Conservation (phyloP, 2,797 vertebrate genomes). For the Momotus momota region DNA sequence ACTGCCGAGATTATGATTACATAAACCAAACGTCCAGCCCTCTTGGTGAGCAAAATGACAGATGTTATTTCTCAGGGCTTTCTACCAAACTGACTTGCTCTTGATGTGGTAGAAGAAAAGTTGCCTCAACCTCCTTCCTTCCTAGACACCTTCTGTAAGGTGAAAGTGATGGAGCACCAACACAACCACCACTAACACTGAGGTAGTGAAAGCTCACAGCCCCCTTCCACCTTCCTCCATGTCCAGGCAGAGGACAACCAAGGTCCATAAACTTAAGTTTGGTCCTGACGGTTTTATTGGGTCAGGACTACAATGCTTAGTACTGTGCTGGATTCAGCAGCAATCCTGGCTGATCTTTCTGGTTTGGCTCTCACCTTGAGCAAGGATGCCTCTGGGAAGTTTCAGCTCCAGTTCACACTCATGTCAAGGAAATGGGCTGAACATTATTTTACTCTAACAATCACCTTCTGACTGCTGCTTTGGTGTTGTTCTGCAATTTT, state of each 20-base stretch:
- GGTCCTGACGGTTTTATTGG: background rate
- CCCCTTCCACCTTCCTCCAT: background rate
- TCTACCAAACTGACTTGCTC: background rate
- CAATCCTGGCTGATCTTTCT: background rate
- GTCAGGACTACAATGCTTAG: background rate
- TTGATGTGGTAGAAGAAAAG: background rate
- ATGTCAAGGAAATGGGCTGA: background rate
- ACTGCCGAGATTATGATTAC: background rate
- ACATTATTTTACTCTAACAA: background rate
- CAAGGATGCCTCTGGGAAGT: background rate
- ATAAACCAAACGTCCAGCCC: background rate
- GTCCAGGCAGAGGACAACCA: background rate
- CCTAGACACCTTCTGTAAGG: background rate
- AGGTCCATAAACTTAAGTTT: background rate
- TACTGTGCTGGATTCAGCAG: background rate
- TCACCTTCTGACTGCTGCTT: background rate
- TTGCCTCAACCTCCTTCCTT: background rate
- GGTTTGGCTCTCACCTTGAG: background rate
- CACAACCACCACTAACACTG: background rate
- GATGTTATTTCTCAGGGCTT: background rate
- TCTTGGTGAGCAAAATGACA: background rate
- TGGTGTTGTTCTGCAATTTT: background rate
- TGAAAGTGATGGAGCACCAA: background rate
- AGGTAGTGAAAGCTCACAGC: background rate
- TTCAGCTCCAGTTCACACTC: constrained; percentile 18